Percentiles rank a stretch among this genome's conserved stretches.
phyloP scores from a whole-genome alignment of 2,797 vertebrate genomes.

The Harpagifer antarcticus region DNA sequence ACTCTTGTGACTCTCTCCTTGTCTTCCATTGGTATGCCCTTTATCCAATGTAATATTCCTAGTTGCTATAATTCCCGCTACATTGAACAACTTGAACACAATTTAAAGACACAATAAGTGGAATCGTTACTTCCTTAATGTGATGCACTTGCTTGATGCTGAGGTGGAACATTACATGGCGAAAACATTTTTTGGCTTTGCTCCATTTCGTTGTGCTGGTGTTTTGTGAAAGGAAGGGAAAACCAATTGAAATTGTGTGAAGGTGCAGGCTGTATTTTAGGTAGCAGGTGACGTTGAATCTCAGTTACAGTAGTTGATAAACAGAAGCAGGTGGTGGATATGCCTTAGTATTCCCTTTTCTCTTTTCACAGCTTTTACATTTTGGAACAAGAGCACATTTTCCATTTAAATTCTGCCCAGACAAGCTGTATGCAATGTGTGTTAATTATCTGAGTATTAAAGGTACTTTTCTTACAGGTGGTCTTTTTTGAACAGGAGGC shows the following conservation, averaged over 20 bases:
- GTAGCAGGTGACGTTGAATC: neutral
- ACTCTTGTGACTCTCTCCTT: too few species aligned
- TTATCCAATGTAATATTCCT: too few species aligned
- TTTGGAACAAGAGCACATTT: constrained; percentile 1
- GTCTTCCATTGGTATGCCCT: too few species aligned
- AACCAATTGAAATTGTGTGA: neutral
- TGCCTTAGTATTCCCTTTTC: neutral
- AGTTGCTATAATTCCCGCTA: neutral
- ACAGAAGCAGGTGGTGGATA: neutral
- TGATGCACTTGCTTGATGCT: neutral
- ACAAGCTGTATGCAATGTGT: constrained; percentile 5
- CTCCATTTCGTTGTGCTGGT: neutral
- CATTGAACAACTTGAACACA: neutral
- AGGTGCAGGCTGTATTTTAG: neutral
- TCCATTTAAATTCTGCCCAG: constrained; percentile 5
- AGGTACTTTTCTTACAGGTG: neutral
- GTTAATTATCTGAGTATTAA: neutral
- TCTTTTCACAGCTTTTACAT: constrained; percentile 5
- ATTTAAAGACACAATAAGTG: neutral
- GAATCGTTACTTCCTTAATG: neutral
- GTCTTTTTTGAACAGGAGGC: too few species aligned
- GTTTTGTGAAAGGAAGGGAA: neutral
- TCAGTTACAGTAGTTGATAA: neutral
- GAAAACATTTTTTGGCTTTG: neutral
- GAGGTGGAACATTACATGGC: too few species aligned